phyloP scores from a whole-genome alignment of 1,140 invertebrate genomes.

The Vollenhovia emeryi region DNA sequence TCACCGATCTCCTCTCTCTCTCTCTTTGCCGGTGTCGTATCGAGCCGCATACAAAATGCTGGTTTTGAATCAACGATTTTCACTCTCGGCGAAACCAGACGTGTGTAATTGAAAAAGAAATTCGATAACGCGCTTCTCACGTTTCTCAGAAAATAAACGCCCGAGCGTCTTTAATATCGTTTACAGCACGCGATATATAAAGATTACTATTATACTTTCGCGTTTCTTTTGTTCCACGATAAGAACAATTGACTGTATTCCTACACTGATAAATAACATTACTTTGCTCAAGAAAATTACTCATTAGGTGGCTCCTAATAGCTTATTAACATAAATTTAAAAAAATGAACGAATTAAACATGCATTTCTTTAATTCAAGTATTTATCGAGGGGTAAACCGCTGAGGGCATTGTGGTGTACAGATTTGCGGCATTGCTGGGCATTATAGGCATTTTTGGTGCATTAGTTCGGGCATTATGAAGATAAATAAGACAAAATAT shows the following conservation, averaged over 20 bases:
- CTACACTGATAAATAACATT: too few relatives aligned
- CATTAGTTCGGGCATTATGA: too few relatives aligned
- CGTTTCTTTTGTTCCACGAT: background rate
- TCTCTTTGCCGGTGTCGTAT: background rate
- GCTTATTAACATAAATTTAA: too few relatives aligned
- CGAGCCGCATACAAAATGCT: background rate
- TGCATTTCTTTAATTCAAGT: too few relatives aligned
- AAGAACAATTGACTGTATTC: slow-evolving; percentile 36
- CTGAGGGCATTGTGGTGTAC: too few relatives aligned
- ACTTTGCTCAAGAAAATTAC: too few relatives aligned
- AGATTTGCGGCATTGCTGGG: too few relatives aligned
- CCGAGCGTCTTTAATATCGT: background rate
- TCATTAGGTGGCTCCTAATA: too few relatives aligned
- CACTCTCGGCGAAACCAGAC: background rate
- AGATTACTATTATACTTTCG: background rate
- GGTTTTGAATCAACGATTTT: background rate
- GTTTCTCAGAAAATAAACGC: background rate
- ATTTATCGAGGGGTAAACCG: too few relatives aligned
- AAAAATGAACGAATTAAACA: too few relatives aligned
- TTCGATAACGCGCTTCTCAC: background rate
- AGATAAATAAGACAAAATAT: too few relatives aligned
- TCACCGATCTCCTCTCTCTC: background rate
- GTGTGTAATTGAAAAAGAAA: background rate
- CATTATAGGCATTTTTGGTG: too few relatives aligned
- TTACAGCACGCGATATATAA: background rate